Evolutionary conservation across 2,113 vertebrate genomes (phyloP), one percentile per base, ranked within the genome.

Genomic region (Ceyx melanurus): DNA sequence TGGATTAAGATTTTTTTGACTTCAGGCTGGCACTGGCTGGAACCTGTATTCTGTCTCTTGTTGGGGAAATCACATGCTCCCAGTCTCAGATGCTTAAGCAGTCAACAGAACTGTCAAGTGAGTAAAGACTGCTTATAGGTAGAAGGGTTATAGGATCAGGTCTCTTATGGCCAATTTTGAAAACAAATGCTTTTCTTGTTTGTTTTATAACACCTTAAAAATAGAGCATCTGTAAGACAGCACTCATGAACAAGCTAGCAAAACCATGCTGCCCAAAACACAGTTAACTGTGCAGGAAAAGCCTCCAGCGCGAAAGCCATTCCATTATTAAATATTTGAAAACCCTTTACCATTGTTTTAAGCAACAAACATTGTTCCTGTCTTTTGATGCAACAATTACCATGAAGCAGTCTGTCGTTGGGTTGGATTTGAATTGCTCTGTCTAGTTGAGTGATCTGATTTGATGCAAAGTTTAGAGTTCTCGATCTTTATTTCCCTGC

Each of bases 401-500:
- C 21, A 9, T 10, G 61, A 53, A 81, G 77, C 62, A 7, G 60
- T 54, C 16, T 6, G 70, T 75, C 0, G 0, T 43, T 40, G 71
- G 31, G 28, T 64, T 83, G 54, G 35, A 73, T 92, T 19, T 37
- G 80, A 64, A 70, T 79, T 20, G 45, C 70, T 95, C 71, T 88
- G 88, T 86, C 33, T 57, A 17, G 53, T 43, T 82, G 92, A 85
- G 71, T 29, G 74, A 66, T 58, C 53, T 25, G 88, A 81, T 89
- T 66, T 75, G 71, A 66, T 81, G 86, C 62, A 58, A 87, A 90
- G 53, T 88, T 86, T 18, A 9, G 54, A 58, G 48, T 64, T 80
- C 88, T 90, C 81, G 0, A 13, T 94, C 88, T 94, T 94, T 79
- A 88, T 96, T 96, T 91, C 56, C 61, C 57, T 94, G 67, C 90